phyloP scores from a whole-genome alignment of 2,113 vertebrate species.

The Corythoichthys haematopterus region DNA sequence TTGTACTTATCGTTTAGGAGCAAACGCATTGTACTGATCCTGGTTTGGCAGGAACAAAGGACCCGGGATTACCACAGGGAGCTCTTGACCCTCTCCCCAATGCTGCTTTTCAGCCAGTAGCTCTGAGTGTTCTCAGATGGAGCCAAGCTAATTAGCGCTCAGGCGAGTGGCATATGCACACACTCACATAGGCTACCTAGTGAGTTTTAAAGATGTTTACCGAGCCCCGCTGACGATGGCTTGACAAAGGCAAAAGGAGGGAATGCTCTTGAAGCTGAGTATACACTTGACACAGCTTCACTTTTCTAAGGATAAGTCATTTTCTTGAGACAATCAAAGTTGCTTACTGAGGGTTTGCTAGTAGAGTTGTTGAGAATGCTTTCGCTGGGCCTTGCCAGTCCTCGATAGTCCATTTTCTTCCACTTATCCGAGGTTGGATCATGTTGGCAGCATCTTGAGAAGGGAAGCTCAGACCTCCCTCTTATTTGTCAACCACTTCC shows the following conservation, averaged over 20 bases:
- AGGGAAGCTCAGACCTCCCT: too few species aligned
- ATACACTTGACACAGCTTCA: too few species aligned
- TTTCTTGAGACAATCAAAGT: too few species aligned
- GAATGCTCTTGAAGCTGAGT: slow-evolving; percentile 17
- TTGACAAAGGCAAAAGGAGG: slow-evolving; percentile 56
- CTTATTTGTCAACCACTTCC: too few species aligned
- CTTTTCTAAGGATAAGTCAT: too few species aligned
- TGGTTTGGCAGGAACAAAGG: slow-evolving; percentile 17
- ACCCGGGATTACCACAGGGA: slow-evolving; percentile 31
- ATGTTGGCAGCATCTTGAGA: too few species aligned
- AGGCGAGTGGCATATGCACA: slow-evolving; percentile 59
- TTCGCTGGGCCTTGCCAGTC: too few species aligned
- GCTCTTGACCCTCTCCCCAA: slow-evolving; percentile 44
- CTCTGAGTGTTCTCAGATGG: slow-evolving; percentile 68
- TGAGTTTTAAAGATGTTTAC: slow-evolving; percentile 66
- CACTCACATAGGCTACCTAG: slow-evolving; percentile 41
- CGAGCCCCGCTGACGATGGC: slow-evolving; percentile 46
- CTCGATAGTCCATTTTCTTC: too few species aligned
- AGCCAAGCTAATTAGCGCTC: slow-evolving; percentile 65
- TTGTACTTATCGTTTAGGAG: not conserved
- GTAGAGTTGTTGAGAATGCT: too few species aligned
- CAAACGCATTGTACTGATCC: slow-evolving; percentile 1
- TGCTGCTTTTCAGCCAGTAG: slow-evolving; percentile 45
- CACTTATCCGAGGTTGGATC: too few species aligned
- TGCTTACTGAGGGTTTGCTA: too few species aligned